These are phyloP conservation scores for Microtus richardsoni DNA, from an alignment of 2,113 vertebrate genomes.

Conservation along the genomic window DNA sequence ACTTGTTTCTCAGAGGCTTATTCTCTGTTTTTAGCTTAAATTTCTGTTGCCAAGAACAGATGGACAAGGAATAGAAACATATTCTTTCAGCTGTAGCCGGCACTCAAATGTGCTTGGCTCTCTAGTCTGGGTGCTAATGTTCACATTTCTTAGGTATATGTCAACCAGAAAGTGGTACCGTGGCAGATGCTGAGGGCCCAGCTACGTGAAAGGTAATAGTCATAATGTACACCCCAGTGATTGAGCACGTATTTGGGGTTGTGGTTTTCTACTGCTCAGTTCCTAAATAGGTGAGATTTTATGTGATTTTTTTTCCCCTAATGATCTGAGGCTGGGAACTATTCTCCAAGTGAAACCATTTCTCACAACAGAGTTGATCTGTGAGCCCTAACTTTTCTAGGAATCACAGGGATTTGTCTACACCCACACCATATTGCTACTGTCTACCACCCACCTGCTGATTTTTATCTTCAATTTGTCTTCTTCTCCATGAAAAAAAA, in stretches of 20 bases:
- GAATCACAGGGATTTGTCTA: slow-evolving; percentile 73
- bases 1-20: slow-evolving; percentile 72
- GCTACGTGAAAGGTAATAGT: slow-evolving; percentile 62
- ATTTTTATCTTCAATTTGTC: slow-evolving; percentile 72
- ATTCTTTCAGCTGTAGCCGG: slow-evolving; percentile 81
- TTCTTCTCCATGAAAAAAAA: slow-evolving; percentile 64
- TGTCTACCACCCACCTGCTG: slow-evolving; percentile 73
- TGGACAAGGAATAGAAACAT: slow-evolving; percentile 81
- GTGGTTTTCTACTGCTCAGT: slow-evolving; percentile 58
- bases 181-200: slow-evolving; percentile 67
- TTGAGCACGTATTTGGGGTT: slow-evolving; percentile 37
- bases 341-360: slow-evolving; percentile 26
- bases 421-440: slow-evolving; percentile 78
- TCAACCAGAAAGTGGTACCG: slow-evolving; percentile 66
- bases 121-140: slow-evolving; percentile 78
- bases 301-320: slow-evolving; percentile 72
- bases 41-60: slow-evolving; percentile 82
- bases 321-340: slow-evolving; percentile 71
- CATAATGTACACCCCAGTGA: slow-evolving; percentile 24
- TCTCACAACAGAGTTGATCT: slow-evolving; percentile 75
- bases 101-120: slow-evolving; percentile 79
- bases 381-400: slow-evolving; percentile 75
- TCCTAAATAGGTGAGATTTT: slow-evolving; percentile 72
- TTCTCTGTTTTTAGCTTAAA: slow-evolving; percentile 78
- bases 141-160: slow-evolving; percentile 74